Evolutionary conservation across 2,113 vertebrate species (phyloP), one percentile per base, ranked within the genome.

Genomic region (Garra rufa): DNA sequence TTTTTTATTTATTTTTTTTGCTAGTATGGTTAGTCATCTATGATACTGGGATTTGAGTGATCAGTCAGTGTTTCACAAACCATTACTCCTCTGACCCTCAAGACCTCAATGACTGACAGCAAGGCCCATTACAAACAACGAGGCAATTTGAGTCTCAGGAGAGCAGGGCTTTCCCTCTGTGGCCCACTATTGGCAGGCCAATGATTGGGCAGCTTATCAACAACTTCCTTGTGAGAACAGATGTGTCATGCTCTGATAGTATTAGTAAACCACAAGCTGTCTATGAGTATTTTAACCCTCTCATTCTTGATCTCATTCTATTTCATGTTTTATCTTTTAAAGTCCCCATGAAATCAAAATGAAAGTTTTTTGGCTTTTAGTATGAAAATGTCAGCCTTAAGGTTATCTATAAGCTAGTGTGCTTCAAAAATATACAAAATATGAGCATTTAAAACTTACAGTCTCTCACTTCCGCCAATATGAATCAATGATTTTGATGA

Each of bases 121-220:
- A 43, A 46, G 75, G 50, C 52, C 17, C 24, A 46, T 83, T 79
- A 76, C 67, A 75, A 50, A 67, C 70, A 83, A 83, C 19, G 24
- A 76, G 24, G 13, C 43, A 38, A 59, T 50, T 59, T 4, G 21
- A 28, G 52, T 69, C 26, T 52, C 41, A 34, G 19, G 5, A 76
- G n/a, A 50, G 61, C 81, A 9, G 28, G 13, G 8, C 59, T n/a
- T 74, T 48, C 28, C n/a, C 30, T 85, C 41, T 4, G 57, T 30
- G 43, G 48, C 24, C n/a, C 1, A 0, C 74, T 80, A 87, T 83
- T 85, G 88, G 83, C 69, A 44, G 76, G 15, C 15, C 61, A 46
- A 52, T 80, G 83, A 87, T 87, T 44, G 65, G 15, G 52, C 4
- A 2, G 52, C 74, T 74, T 71, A 67, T 61, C 50, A 73, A 63